phyloP scores from a whole-genome alignment of 1,140 invertebrate genomes.

The Papilio glaucus region DNA sequence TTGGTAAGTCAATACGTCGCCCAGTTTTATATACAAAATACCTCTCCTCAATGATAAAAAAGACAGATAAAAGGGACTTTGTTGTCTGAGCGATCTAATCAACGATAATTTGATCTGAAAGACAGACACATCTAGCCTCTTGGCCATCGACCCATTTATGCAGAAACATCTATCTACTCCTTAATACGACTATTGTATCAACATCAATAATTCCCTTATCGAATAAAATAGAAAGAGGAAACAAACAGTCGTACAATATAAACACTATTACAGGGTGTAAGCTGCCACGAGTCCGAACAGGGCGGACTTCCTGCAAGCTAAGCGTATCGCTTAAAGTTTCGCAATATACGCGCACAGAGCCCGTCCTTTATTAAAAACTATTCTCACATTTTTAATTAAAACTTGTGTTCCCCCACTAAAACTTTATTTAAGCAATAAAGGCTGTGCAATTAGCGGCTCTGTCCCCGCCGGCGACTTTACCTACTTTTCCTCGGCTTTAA shows the following conservation, averaged over 20 bases:
- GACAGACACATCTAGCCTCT: background rate
- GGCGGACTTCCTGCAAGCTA: constrained; percentile 77
- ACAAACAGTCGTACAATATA: constrained; percentile 3
- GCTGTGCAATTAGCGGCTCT: constrained; percentile 82
- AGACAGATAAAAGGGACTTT: too few species aligned
- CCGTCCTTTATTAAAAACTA: constrained; percentile 83
- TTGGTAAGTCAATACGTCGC: too few species aligned
- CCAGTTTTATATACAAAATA: too few species aligned
- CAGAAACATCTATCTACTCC: background rate
- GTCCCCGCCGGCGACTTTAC: constrained; percentile 82
- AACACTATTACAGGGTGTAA: constrained; percentile 20
- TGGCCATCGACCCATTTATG: background rate
- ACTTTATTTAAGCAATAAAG: constrained; percentile 84
- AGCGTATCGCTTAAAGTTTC: constrained; percentile 81
- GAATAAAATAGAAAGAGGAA: constrained; percentile 15
- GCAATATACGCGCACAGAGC: constrained; percentile 81
- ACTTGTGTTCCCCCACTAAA: constrained; percentile 83
- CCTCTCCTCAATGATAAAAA: too few species aligned
- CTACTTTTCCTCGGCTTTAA: constrained; percentile 82
- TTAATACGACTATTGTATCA: background rate
- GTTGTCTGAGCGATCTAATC: too few species aligned
- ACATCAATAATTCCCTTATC: constrained; percentile 9
- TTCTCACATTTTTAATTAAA: constrained; percentile 84
- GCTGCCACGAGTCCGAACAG: background rate
- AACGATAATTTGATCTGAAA: too few species aligned